Percentiles rank a stretch among this genome's conserved stretches.
Evolutionary conservation across 2,797 vertebrate species (phyloP).

Genomic region (Thunnus albacares): DNA sequence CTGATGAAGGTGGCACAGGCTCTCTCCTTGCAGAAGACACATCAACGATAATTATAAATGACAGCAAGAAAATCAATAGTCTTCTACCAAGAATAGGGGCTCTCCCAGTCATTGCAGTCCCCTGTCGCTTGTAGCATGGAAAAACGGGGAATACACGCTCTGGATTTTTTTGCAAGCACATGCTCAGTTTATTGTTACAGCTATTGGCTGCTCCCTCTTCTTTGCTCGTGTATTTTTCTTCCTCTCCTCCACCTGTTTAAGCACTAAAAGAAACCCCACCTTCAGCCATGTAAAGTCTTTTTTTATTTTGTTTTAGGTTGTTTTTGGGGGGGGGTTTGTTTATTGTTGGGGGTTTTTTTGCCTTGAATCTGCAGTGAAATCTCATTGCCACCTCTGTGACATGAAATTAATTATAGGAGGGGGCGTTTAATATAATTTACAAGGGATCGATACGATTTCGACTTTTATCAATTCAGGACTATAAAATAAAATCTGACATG

Average conservation of each 20-base stretch:
- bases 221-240: slow-evolving; percentile 33
- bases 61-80: slow-evolving; percentile 74
- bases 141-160: slow-evolving; percentile 61
- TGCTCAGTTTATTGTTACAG: slow-evolving; percentile 60
- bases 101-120: slow-evolving; percentile 67
- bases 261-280: background rate
- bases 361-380: slow-evolving; percentile 19
- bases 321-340: background rate
- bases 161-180: slow-evolving; percentile 50
- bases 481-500: slow-evolving; percentile 60
- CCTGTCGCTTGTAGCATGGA: slow-evolving; percentile 55
- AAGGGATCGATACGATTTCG: slow-evolving; percentile 50
- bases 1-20: slow-evolving; percentile 37
- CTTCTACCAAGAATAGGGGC: slow-evolving; percentile 64
- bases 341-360: background rate
- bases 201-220: slow-evolving; percentile 59
- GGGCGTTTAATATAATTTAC: slow-evolving; percentile 63
- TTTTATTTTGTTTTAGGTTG: background rate
- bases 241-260: slow-evolving; percentile 60
- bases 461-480: slow-evolving; percentile 46
- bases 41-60: slow-evolving; percentile 71
- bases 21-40: slow-evolving; percentile 62
- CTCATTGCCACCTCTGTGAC: slow-evolving; percentile 32
- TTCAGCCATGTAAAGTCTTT: background rate
- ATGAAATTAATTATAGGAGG: slow-evolving; percentile 44